These are phyloP conservation scores for Drosophila mayaguana DNA, from an alignment of 2,888 invertebrate genomes.

Conservation along the genomic window DNA sequence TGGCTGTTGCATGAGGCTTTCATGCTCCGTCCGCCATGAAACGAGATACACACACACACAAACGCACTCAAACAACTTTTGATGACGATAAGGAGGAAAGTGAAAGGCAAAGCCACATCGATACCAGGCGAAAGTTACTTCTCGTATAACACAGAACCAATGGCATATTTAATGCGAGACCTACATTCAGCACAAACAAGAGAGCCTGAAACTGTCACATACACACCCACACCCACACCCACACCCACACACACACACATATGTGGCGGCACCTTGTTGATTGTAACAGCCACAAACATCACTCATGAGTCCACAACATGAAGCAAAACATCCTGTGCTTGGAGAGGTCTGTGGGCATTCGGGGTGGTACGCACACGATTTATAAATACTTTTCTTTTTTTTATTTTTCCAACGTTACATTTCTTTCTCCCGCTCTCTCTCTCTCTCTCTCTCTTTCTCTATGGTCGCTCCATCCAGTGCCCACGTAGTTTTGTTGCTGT, in stretches of 20 bases:
- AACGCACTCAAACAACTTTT: constrained; percentile 14
- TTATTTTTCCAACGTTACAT: constrained; percentile 3
- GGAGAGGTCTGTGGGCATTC: constrained; percentile 8
- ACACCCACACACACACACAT: constrained; percentile 17
- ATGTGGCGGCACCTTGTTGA: constrained; percentile 41
- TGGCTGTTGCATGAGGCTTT: constrained; percentile 45
- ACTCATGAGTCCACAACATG: constrained; percentile 17
- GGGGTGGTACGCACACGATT: constrained; percentile 13
- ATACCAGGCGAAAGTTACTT: constrained; percentile 55
- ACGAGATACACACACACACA: constrained; percentile 60
- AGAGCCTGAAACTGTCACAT: constrained; percentile 3
- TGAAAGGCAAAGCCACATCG: constrained; percentile 15
- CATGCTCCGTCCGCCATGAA: constrained; percentile 72
- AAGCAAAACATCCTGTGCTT: not conserved
- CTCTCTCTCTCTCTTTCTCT: not conserved
- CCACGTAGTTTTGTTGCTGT: constrained; percentile 33
- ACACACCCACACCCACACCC: constrained; percentile 15
- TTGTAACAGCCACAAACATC: constrained; percentile 42
- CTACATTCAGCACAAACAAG: constrained; percentile 20
- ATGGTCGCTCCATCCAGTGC: not conserved
- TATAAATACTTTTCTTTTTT: constrained; percentile 11
- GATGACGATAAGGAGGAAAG: not conserved
- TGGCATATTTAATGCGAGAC: constrained; percentile 56
- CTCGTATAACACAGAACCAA: constrained; percentile 65
- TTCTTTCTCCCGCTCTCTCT: not conserved